These are phyloP conservation scores for Perodicticus potto DNA, from an alignment of 2,797 vertebrate genomes.

Conservation along the genomic window DNA sequence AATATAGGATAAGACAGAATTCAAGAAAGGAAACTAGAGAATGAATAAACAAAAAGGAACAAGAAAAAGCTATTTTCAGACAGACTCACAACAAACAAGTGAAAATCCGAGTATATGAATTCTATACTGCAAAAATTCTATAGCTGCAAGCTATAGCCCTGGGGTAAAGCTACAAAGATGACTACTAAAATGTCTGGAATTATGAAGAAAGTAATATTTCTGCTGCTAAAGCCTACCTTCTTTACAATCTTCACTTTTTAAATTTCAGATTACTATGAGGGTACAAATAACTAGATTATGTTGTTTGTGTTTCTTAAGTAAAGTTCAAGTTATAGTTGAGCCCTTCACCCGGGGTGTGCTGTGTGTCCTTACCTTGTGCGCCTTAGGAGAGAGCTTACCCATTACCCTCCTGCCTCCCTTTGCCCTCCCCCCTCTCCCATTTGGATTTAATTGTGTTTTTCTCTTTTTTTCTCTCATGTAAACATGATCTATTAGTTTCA, in stretches of 20 bases:
- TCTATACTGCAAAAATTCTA: slow-evolving; percentile 63
- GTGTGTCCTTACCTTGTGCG: no score
- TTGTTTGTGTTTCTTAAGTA: no score
- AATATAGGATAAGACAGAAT: background rate
- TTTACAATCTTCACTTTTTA: slow-evolving; percentile 14
- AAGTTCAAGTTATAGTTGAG: no score
- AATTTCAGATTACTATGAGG: no score
- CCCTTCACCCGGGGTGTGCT: no score
- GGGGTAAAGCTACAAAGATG: slow-evolving; percentile 71
- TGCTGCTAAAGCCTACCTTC: background rate
- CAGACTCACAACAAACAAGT: slow-evolving; percentile 3
- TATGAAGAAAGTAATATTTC: slow-evolving; percentile 55
- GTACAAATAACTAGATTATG: no score
- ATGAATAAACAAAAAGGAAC: background rate
- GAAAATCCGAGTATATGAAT: slow-evolving; percentile 71
- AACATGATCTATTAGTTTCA: no score
- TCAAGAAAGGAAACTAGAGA: background rate
- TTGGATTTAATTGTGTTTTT: no score
- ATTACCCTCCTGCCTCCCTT: no score
- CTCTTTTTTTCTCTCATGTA: no score
- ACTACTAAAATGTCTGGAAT: slow-evolving; percentile 59
- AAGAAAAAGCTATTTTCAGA: background rate
- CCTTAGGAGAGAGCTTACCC: no score
- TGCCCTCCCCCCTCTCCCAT: no score
- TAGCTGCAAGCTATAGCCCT: slow-evolving; percentile 64